Base-by-base conservation (phyloP, 2,113 vertebrate genomes). In the Phodopus roborovskii region DNA sequence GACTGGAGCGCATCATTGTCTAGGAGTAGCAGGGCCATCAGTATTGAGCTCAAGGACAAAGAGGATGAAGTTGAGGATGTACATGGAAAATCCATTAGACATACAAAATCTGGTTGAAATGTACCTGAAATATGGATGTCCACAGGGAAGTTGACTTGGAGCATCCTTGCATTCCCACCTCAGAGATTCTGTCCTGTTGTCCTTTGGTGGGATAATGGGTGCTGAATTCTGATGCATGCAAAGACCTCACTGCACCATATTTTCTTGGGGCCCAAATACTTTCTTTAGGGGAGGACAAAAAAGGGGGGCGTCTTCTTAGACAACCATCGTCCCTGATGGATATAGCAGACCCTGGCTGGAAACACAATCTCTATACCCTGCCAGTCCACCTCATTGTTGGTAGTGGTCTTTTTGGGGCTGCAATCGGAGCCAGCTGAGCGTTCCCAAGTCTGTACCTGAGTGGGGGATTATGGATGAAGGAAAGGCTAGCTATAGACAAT, bases 331-430 rank as follows among this genome's bases (percentile, higher is more conserved):
- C 53, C 87, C 79, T 97, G 91, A 94, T 96, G 91, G 94, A 56
- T 96, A 56, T 78, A 95, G 79, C 96, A 97, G 96, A 92, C 79
- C 64, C 87, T 90, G 87, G 26, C 39, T 95, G 91, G 96, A 96
- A 96, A 95, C 79, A 56, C 9, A 86, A 94, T 96, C 73, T 45
- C n/a, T 7, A n/a, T n/a, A 85, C 42, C 73, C 78, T 95, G 85
- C 78, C 85, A 78, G 48, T 91, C 36, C 42, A 75, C 26, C 42
- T 13, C 30, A 3, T 93, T 45, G 45, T 45, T 45, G 45, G 45
- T 3, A 45, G 45, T 6, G 3, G 45, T 45, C 45, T 45, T 45
- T 45, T 45, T 6, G 6, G 45, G 45, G 45, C 45, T 45, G 45
- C 45, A 45, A 45, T 45, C 45, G 45, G 45, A 45, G 45, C 45